Evolutionary conservation across 2,797 vertebrate species (phyloP).

Genomic region (Smutsia gigantea): DNA sequence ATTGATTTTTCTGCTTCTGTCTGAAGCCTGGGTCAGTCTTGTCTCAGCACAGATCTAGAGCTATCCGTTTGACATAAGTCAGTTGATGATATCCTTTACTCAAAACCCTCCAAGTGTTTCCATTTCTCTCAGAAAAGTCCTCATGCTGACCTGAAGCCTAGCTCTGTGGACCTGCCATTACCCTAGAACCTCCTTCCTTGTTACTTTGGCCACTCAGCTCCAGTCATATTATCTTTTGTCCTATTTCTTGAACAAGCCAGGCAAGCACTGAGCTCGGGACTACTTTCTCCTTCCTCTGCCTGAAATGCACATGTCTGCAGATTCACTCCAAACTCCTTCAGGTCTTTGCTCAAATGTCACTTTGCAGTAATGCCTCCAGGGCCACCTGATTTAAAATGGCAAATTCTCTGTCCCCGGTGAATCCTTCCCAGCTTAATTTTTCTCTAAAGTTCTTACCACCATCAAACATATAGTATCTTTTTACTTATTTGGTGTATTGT

Average conservation of each 20-base stretch:
- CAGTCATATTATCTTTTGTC: background rate
- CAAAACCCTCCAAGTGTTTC: background rate
- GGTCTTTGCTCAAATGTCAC: background rate
- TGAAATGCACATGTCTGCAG: background rate
- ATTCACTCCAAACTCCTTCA: background rate
- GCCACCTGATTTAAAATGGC: background rate
- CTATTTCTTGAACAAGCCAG: background rate
- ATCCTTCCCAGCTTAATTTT: background rate
- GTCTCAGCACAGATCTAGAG: background rate
- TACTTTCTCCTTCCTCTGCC: background rate
- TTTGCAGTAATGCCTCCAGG: background rate
- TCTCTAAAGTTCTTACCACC: background rate
- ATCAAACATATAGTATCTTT: background rate
- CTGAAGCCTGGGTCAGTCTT: background rate
- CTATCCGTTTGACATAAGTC: background rate
- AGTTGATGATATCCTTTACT: background rate
- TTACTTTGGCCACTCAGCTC: too few relatives aligned
- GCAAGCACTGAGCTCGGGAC: background rate
- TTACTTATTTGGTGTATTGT: background rate
- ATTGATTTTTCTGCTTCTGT: background rate
- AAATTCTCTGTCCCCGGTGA: background rate
- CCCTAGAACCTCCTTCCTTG: too few relatives aligned
- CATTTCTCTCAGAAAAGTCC: background rate
- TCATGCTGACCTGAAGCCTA: background rate
- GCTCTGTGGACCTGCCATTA: background rate